Conservation (phyloP, 2,888 invertebrate genomes). For the Euphydryas editha region DNA sequence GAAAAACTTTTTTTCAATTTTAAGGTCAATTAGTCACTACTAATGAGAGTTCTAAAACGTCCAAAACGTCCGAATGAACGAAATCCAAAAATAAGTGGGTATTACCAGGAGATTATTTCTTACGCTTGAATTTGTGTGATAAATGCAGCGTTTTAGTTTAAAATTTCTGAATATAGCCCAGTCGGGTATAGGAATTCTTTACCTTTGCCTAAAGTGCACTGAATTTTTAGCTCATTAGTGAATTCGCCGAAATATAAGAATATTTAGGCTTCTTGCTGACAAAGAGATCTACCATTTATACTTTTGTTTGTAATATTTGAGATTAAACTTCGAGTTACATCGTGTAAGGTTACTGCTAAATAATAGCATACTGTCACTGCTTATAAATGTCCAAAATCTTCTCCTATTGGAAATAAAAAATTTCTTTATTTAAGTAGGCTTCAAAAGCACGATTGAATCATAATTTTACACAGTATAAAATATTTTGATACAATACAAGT, state of each 20-base stretch:
- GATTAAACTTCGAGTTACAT: neutral
- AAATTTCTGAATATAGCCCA: slow-evolving; percentile 9
- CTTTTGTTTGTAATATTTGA: neutral
- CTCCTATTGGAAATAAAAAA: too few relatives aligned
- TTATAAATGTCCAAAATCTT: too few relatives aligned
- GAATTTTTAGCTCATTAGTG: slow-evolving; percentile 21
- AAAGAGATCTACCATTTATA: neutral
- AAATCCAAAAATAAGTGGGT: neutral
- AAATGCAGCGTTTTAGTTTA: slow-evolving; percentile 8
- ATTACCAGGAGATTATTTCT: slow-evolving; percentile 2
- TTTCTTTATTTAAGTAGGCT: too few relatives aligned
- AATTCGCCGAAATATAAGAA: slow-evolving; percentile 31
- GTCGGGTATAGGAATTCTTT: slow-evolving; percentile 10
- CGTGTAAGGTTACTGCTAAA: too few relatives aligned
- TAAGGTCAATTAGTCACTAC: too few relatives aligned
- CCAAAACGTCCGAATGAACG: neutral
- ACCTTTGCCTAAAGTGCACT: slow-evolving; percentile 7
- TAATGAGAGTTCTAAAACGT: neutral
- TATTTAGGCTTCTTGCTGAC: neutral
- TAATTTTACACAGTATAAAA: too few relatives aligned
- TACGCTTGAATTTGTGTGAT: slow-evolving; percentile 9
- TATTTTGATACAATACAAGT: too few relatives aligned
- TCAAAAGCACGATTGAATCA: too few relatives aligned
- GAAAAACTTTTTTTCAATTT: too few relatives aligned
- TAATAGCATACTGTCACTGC: too few relatives aligned